Evolutionary conservation across 2,113 vertebrate species (phyloP), one percentile per base, ranked within the genome.

Genomic region (Lagopus leucura): DNA sequence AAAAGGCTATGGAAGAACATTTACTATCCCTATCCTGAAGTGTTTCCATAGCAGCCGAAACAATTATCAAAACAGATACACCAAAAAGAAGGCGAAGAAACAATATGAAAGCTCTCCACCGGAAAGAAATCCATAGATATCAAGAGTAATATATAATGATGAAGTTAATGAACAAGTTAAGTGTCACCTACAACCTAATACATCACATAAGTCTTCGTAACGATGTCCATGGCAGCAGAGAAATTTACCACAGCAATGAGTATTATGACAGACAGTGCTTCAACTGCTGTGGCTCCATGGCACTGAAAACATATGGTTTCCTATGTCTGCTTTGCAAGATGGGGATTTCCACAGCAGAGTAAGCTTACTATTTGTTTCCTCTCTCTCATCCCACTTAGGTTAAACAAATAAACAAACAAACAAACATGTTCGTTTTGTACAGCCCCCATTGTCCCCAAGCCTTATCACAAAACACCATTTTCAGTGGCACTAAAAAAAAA

Each of bases 21-120:
- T 94, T 94, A 88, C 91, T 95, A 75, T 93, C 85, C 66, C 72
- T 88, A 61, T 81, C 76, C 73, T 93, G 86, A 90, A 93, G 82
- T 88, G 94, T 96, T 97, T 90, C 94, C 94, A 97, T 95, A 95
- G 95, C 93, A 96, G 94, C 94, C 15, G 8, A 88, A 95, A 97
- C 69, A 96, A 92, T 94, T 92, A 94, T 91, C 91, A 86, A 94
- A 89, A 91, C 45, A 71, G 86, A 92, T 82, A 86, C 64, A 89
- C 78, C 42, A 66, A 89, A 84, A 91, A 34, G 45, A 86, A 84
- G 48, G 76, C 88, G 90, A 92, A 78, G 47, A 75, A 92, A 74
- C 67, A 88, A 89, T 25, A 74, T 4, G 60, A 93, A 92, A 94
- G 69, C 75, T 70, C 92, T 75, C 64, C 2, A 84, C 61, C 63